Evolutionary conservation across 2,113 vertebrate genomes (phyloP).

Genomic region (Octodon degus): DNA sequence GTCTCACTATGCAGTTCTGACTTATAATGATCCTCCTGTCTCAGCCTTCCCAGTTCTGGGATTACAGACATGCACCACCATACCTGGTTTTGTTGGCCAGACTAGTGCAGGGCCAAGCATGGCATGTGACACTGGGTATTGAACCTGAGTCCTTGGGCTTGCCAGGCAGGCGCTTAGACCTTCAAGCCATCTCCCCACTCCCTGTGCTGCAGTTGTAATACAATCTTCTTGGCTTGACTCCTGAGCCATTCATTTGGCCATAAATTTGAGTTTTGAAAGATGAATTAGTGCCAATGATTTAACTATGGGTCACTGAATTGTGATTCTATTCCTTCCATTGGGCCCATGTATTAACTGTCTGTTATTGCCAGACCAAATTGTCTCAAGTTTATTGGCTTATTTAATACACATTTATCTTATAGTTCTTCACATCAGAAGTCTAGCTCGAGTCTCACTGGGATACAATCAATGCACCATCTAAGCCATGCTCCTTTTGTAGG

Average conservation of each 20-base stretch:
- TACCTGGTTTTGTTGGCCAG: no score
- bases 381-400: background rate
- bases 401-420: background rate
- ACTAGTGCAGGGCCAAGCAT: no score
- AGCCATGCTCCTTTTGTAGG: background rate
- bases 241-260: background rate
- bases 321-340: slow-evolving; percentile 40
- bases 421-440: background rate
- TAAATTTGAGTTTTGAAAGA: slow-evolving; percentile 8
- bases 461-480: background rate
- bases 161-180: no score
- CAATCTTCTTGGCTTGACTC: background rate
- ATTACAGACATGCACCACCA: no score
- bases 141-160: no score
- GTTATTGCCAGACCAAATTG: background rate
- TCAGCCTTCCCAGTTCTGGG: no score
- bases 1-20: no score
- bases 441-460: background rate
- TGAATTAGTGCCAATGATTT: background rate
- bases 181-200: no score
- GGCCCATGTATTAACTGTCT: background rate
- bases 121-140: no score
- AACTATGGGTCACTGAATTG: background rate
- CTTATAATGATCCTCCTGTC: no score
- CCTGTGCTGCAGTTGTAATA: background rate